A percentile compares a stretch with the other conserved stretches of the same genome.
Conservation (phyloP, 1,140 invertebrate species). For the Bombus pyrosoma region DNA sequence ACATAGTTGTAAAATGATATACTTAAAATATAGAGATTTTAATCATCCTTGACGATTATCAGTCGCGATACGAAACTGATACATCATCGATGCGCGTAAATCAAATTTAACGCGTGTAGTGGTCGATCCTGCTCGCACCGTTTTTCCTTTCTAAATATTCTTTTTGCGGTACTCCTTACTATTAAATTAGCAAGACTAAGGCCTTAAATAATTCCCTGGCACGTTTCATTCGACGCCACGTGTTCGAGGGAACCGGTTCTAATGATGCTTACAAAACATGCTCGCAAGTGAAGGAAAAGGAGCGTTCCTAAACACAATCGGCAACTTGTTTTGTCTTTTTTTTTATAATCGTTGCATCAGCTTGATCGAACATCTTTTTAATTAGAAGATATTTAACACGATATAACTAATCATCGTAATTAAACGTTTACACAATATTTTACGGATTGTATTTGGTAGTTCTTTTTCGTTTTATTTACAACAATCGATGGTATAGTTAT, state of each 20-base stretch:
- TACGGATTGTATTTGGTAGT: background rate
- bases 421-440: background rate
- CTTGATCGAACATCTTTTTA: background rate
- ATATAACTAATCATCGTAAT: background rate
- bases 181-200: slow-evolving; percentile 70
- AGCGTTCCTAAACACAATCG: slow-evolving; percentile 21
- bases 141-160: slow-evolving; percentile 24
- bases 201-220: slow-evolving; percentile 68
- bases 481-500: no score
- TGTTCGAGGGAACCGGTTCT: slow-evolving; percentile 66
- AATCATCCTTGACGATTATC: background rate
- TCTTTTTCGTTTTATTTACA: background rate
- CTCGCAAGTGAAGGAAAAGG: slow-evolving; percentile 16
- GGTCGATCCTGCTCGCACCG: slow-evolving; percentile 28
- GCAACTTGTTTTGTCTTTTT: background rate
- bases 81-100: slow-evolving; percentile 15
- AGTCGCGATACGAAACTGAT: background rate
- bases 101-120: slow-evolving; percentile 53
- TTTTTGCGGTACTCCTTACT: slow-evolving; percentile 46
- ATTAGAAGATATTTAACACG: background rate
- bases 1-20: background rate
- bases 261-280: slow-evolving; percentile 43
- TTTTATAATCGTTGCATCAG: background rate
- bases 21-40: background rate
- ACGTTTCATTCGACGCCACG: slow-evolving; percentile 63